Evolutionary conservation across 2,888 invertebrate species (phyloP).

Genomic region (Morpho helenor): DNA sequence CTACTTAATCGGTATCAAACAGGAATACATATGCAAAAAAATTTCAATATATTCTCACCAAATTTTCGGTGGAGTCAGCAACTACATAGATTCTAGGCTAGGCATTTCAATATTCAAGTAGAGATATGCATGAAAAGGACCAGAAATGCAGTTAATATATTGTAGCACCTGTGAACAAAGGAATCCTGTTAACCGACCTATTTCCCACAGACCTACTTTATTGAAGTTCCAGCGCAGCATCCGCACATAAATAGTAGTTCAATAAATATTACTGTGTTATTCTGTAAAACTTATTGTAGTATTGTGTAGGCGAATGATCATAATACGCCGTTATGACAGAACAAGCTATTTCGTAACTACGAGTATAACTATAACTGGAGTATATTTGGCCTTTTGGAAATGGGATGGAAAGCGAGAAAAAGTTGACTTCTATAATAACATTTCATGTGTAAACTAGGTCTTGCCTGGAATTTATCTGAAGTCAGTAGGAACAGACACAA

Average conservation of each 20-base stretch:
- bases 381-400: too few species aligned
- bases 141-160: slow-evolving; percentile 57
- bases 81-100: not conserved
- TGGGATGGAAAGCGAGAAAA: too few species aligned
- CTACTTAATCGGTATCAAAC: slow-evolving; percentile 7
- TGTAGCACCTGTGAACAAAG: slow-evolving; percentile 56
- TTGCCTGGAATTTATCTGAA: too few species aligned
- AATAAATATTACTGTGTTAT: slow-evolving; percentile 22
- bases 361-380: too few species aligned
- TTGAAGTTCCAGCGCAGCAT: slow-evolving; percentile 21
- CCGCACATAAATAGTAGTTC: slow-evolving; percentile 23
- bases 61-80: slow-evolving; percentile 18
- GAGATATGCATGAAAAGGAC: slow-evolving; percentile 55
- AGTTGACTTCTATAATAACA: too few species aligned
- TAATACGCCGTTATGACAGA: slow-evolving; percentile 13
- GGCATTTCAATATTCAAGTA: slow-evolving; percentile 24
- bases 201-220: slow-evolving; percentile 37
- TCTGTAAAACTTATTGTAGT: slow-evolving; percentile 20
- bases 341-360: slow-evolving; percentile 2
- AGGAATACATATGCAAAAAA: slow-evolving; percentile 1
- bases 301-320: slow-evolving; percentile 18
- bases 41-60: slow-evolving; percentile 8
- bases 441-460: too few species aligned
- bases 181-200: slow-evolving; percentile 54
- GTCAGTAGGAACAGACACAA: too few species aligned